These are phyloP conservation scores for Caenorhabditis uteleia DNA, from an alignment of 2,888 invertebrate genomes.

Conservation along the genomic window DNA sequence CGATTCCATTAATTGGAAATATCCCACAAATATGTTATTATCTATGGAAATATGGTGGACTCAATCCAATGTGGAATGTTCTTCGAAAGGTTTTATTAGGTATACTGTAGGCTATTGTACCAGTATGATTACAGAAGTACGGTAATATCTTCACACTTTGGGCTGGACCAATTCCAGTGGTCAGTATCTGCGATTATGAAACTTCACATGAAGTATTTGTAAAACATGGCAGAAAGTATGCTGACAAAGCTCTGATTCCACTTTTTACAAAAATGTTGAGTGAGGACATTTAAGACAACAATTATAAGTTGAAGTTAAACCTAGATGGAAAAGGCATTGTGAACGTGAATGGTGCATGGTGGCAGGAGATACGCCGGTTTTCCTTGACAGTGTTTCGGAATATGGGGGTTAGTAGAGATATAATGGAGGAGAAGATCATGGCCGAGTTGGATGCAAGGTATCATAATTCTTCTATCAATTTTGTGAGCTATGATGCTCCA, in stretches of 20 bases:
- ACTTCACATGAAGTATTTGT: conserved; percentile 18
- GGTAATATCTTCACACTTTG: conserved; percentile 34
- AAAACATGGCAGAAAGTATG: conserved; percentile 22
- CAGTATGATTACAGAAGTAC: no score
- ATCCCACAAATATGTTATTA: conserved; percentile 22
- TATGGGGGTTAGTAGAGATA: conserved; percentile 38
- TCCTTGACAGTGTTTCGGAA: conserved; percentile 32
- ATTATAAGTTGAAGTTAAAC: neutral
- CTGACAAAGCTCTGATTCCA: conserved; percentile 8
- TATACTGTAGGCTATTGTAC: no score
- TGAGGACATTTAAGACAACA: neutral
- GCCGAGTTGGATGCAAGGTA: conserved; percentile 23
- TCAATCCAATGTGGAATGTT: conserved; percentile 14
- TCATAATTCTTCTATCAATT: no score
- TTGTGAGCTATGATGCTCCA: no score
- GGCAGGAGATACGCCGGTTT: conserved; percentile 38
- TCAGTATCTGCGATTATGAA: conserved; percentile 24
- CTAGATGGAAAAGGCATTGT: conserved; percentile 24
- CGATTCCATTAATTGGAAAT: conserved; percentile 42
- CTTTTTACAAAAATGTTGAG: conserved; percentile 1
- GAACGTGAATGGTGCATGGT: conserved; percentile 21
- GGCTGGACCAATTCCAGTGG: conserved; percentile 21
- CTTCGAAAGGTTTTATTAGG: conserved; percentile 32
- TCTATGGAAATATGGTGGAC: conserved; percentile 14
- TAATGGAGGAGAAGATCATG: conserved; percentile 39